phyloP scores from a whole-genome alignment of 2,113 vertebrate genomes.

The Poecilia latipinna region DNA sequence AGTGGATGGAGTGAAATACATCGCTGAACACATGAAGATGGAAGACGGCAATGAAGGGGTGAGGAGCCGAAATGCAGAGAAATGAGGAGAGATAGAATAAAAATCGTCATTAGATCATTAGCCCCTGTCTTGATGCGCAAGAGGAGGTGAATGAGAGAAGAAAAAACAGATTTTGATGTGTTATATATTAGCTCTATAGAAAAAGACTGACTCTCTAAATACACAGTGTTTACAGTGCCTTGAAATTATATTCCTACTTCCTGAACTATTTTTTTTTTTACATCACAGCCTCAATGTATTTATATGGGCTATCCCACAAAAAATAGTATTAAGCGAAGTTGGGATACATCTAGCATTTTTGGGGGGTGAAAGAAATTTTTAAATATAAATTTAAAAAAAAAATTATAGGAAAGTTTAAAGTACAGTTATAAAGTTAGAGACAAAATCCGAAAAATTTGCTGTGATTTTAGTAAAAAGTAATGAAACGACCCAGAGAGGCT shows the following conservation, averaged over 20 bases:
- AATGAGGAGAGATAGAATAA: not conserved
- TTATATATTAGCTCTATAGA: constrained; percentile 15
- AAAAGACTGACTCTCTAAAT: not conserved
- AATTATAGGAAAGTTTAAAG: too few species aligned
- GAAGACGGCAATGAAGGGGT: constrained; percentile 84
- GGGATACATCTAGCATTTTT: too few species aligned
- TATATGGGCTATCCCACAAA: too few species aligned
- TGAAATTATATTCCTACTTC: too few species aligned
- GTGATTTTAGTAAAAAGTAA: not conserved
- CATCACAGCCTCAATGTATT: too few species aligned
- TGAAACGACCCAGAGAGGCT: too few species aligned
- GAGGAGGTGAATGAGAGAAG: not conserved
- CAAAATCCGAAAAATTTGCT: not conserved
- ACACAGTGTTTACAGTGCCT: not conserved
- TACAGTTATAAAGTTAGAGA: not conserved
- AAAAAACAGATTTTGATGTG: constrained; percentile 18
- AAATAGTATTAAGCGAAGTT: too few species aligned
- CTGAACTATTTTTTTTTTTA: not conserved
- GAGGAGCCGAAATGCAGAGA: constrained; percentile 43
- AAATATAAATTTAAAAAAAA: too few species aligned
- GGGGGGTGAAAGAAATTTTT: too few species aligned
- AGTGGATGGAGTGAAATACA: constrained; percentile 80
- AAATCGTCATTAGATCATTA: not conserved
- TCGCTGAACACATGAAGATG: constrained; percentile 82
- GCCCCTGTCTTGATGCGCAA: not conserved